Percentiles rank a stretch among this genome's conserved stretches.
Conservation (phyloP, 2,888 invertebrate genomes). For the Stomorhina lunata region DNA sequence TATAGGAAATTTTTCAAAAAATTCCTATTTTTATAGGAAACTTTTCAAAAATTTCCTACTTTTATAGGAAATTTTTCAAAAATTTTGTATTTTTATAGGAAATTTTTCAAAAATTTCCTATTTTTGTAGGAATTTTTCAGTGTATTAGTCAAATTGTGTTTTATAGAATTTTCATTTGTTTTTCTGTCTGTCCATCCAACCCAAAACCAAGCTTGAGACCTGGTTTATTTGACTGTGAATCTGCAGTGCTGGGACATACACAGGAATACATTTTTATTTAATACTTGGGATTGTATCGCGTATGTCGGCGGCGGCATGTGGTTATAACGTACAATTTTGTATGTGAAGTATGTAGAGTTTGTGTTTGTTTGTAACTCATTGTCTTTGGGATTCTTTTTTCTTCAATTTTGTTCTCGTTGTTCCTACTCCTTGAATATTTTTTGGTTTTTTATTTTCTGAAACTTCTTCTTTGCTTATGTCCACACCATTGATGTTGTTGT, state of each 20-base stretch:
- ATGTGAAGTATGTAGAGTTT: conserved; percentile 57
- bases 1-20: too few relatives aligned
- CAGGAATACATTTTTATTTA: conserved; percentile 57
- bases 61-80: too few relatives aligned
- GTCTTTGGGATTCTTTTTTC: conserved; percentile 39
- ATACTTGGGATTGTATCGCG: conserved; percentile 63
- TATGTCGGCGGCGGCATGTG: conserved; percentile 64
- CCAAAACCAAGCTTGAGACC: too few relatives aligned
- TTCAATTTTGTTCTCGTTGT: not conserved
- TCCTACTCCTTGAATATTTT: conserved; percentile 36
- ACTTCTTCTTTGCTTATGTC: conserved; percentile 52
- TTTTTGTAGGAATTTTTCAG: too few relatives aligned
- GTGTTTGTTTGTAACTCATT: conserved; percentile 48
- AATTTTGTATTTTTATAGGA: too few relatives aligned
- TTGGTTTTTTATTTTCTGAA: conserved; percentile 10
- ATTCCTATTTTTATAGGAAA: too few relatives aligned
- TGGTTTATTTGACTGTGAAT: too few relatives aligned
- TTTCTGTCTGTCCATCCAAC: too few relatives aligned
- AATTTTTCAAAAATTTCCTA: too few relatives aligned
- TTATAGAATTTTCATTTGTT: too few relatives aligned
- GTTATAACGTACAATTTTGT: conserved; percentile 57
- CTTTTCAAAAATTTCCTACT: too few relatives aligned
- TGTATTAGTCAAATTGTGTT: too few relatives aligned
- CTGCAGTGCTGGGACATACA: not conserved
- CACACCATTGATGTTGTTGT: conserved; percentile 64